Percentiles rank a stretch among this genome's conserved stretches.
Conservation (phyloP, 2,113 vertebrate genomes). For the Oxyura jamaicensis region DNA sequence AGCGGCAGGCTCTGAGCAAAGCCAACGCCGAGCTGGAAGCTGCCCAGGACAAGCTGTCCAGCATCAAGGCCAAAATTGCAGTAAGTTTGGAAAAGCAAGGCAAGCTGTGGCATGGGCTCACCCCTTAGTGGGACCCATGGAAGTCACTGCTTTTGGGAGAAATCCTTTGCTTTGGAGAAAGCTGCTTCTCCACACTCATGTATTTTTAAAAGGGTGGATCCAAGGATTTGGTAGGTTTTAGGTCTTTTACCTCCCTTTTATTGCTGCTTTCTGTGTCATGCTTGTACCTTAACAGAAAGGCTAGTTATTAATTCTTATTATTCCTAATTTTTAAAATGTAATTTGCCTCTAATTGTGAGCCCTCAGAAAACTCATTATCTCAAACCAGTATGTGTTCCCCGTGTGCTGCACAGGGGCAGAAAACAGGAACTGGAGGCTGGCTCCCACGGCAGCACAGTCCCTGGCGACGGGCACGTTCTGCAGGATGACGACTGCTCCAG, state of each 20-base stretch:
- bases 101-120: no score
- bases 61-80: slow-evolving; percentile 88
- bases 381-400: not conserved
- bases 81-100: slow-evolving; percentile 77
- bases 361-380: not conserved
- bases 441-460: not conserved
- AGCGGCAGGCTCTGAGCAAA: slow-evolving; percentile 87
- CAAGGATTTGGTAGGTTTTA: fast-evolving
- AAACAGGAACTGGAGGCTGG: not conserved
- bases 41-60: slow-evolving; percentile 89
- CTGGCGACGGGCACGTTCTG: not conserved
- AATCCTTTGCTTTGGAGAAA: not conserved
- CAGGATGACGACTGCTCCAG: not conserved
- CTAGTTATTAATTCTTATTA: not conserved
- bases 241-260: not conserved
- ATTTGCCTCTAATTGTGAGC: not conserved
- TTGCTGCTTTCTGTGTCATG: not conserved
- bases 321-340: not conserved
- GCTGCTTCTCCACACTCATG: not conserved
- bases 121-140: fast-evolving
- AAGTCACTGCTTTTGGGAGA: not conserved
- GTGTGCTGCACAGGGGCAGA: not conserved
- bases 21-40: slow-evolving; percentile 87
- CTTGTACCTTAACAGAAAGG: not conserved
- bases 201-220: not conserved